Conservation (phyloP, 1,140 invertebrate species). For the Colletes gigas region DNA sequence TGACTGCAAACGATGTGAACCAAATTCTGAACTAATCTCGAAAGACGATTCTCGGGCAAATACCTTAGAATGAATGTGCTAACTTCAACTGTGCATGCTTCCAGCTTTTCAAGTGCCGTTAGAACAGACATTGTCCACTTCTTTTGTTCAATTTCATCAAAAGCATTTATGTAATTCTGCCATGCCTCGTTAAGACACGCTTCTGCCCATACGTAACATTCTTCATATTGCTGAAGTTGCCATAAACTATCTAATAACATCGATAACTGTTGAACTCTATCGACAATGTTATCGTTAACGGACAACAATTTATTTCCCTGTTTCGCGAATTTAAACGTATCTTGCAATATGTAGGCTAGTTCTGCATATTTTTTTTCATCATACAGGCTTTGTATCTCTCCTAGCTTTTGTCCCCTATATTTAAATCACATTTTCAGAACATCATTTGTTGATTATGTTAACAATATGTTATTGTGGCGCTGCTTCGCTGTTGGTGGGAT, state of each 20-base stretch:
- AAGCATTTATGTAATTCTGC: conserved; percentile 82
- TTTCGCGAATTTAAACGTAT: conserved; percentile 83
- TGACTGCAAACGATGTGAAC: conserved; percentile 88
- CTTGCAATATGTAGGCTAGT: conserved; percentile 84
- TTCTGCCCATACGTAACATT: conserved; percentile 90
- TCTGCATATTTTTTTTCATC: conserved; percentile 84
- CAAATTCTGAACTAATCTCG: conserved; percentile 88
- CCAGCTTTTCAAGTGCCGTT: conserved; percentile 86
- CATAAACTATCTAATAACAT: conserved; percentile 89
- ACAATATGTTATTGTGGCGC: background rate
- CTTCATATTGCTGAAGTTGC: conserved; percentile 81
- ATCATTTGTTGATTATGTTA: background rate
- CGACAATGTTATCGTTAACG: conserved; percentile 73
- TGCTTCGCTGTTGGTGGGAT: too few species aligned
- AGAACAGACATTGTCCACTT: conserved; percentile 85
- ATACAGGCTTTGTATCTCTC: conserved; percentile 83
- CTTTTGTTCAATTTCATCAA: conserved; percentile 81
- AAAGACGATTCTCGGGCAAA: conserved; percentile 81
- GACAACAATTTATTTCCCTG: conserved; percentile 69
- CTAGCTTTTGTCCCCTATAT: conserved; percentile 81
- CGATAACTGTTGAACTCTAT: conserved; percentile 82
- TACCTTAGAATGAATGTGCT: conserved; percentile 82
- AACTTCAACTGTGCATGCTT: conserved; percentile 84
- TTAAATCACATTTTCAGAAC: background rate
- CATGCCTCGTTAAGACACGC: conserved; percentile 85